phyloP scores from a whole-genome alignment of 2,888 invertebrate genomes.

The Eupithecia inturbata region DNA sequence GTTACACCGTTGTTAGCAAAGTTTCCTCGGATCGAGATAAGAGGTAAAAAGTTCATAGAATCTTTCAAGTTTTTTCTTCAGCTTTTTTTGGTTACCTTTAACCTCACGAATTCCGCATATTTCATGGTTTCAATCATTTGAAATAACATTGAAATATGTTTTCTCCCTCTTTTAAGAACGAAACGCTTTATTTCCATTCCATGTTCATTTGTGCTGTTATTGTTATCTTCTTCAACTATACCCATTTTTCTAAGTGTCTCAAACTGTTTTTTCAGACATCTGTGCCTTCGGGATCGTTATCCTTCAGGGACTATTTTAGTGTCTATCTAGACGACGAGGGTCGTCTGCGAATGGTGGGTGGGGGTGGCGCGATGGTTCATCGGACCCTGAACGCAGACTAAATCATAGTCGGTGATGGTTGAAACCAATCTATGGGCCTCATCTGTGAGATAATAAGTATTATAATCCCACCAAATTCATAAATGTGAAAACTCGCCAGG shows the following conservation, averaged over 20 bases:
- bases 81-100: not conserved
- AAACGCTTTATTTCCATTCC: not conserved
- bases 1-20: slow-evolving; percentile 42
- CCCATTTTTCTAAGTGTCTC: not conserved
- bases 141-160: not conserved
- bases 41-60: not conserved
- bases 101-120: not conserved
- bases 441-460: no score
- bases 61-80: slow-evolving; percentile 11
- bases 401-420: slow-evolving; percentile 6
- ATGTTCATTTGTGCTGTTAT: not conserved
- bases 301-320: slow-evolving; percentile 44
- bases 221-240: not conserved
- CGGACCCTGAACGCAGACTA: slow-evolving; percentile 58
- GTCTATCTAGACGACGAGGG: slow-evolving; percentile 48
- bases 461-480: no score
- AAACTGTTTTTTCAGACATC: slow-evolving; percentile 28
- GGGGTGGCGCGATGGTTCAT: slow-evolving; percentile 70
- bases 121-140: not conserved
- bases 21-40: slow-evolving; percentile 21
- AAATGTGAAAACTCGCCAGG: no score
- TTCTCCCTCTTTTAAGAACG: not conserved
- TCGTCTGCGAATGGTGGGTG: slow-evolving; percentile 46
- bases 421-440: not conserved
- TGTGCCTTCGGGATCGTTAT: slow-evolving; percentile 14